phyloP scores from a whole-genome alignment of 1,140 invertebrate species.

The Panagrolaimus sp. region DNA sequence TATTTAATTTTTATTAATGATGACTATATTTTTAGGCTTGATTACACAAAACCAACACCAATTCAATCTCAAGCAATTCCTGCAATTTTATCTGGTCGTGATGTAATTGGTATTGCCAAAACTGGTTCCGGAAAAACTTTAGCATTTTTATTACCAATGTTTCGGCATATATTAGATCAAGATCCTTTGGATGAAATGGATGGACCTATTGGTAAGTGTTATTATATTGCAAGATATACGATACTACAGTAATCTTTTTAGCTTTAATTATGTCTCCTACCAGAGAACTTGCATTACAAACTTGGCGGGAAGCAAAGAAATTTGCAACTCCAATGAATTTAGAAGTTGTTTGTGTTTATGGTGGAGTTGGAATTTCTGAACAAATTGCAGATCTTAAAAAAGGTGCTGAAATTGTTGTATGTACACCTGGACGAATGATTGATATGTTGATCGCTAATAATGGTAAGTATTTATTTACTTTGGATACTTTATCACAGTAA shows the following conservation, averaged over 20 bases:
- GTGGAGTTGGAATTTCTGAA: conserved; percentile 92
- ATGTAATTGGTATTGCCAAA: conserved; percentile 97
- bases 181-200: conserved; percentile 84
- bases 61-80: conserved; percentile 98
- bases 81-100: conserved; percentile 90
- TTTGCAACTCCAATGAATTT: conserved; percentile 83
- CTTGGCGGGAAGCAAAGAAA: conserved; percentile 89
- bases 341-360: conserved; percentile 90
- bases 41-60: conserved; percentile 93
- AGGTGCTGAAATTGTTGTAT: conserved; percentile 96
- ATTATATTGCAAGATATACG: not conserved
- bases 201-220: conserved; percentile 75
- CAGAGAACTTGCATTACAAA: conserved; percentile 95
- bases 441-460: conserved; percentile 98
- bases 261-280: conserved; percentile 93
- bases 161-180: conserved; percentile 93
- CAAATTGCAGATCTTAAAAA: conserved; percentile 95
- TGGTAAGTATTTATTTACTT: conserved; percentile 57
- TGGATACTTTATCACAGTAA: too few species aligned
- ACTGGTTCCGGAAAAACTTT: conserved; percentile 98
- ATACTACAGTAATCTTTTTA: conserved; percentile 35
- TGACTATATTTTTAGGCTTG: conserved; percentile 63
- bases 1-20: conserved; percentile 21
- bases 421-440: conserved; percentile 98
- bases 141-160: conserved; percentile 95